Percentiles rank a stretch among this genome's conserved stretches.
Conservation (phyloP, 2,113 vertebrate species). For the Odocoileus virginianus region DNA sequence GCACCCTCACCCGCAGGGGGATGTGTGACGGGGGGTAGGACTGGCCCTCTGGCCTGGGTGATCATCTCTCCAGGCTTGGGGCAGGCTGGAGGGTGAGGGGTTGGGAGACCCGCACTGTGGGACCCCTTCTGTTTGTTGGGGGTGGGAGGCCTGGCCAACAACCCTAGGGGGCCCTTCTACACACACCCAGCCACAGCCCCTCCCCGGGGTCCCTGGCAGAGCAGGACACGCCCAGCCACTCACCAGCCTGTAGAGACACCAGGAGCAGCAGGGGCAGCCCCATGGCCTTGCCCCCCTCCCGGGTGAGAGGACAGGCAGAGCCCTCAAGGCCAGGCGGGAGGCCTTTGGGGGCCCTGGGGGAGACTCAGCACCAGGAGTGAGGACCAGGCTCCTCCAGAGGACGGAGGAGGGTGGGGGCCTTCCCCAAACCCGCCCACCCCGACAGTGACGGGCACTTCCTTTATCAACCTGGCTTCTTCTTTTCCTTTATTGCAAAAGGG, state of each 20-base stretch:
- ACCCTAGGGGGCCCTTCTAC: not conserved
- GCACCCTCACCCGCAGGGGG: not conserved
- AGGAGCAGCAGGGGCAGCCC: not conserved
- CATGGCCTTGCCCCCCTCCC: not conserved
- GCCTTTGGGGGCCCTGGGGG: fast-evolving
- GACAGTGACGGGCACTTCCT: not conserved
- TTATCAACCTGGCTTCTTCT: not conserved
- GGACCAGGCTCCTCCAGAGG: not conserved
- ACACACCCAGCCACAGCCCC: not conserved
- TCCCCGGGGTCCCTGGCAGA: not conserved
- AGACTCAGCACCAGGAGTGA: fast-evolving
- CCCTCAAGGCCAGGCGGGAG: no score
- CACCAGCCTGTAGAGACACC: not conserved
- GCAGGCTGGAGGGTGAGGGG: not conserved
- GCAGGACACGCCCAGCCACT: not conserved
- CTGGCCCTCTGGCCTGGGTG: not conserved
- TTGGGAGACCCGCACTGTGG: not conserved
- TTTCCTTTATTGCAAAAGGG: not conserved
- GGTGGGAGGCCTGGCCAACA: not conserved
- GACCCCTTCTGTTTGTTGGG: no score
- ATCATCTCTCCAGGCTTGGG: not conserved
- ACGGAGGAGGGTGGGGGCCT: not conserved
- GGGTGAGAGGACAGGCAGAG: not conserved
- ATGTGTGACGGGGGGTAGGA: not conserved
- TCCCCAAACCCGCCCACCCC: not conserved